These are phyloP conservation scores for Muraenolepis orangiensis DNA, from an alignment of 2,797 vertebrate genomes.

Conservation along the genomic window DNA sequence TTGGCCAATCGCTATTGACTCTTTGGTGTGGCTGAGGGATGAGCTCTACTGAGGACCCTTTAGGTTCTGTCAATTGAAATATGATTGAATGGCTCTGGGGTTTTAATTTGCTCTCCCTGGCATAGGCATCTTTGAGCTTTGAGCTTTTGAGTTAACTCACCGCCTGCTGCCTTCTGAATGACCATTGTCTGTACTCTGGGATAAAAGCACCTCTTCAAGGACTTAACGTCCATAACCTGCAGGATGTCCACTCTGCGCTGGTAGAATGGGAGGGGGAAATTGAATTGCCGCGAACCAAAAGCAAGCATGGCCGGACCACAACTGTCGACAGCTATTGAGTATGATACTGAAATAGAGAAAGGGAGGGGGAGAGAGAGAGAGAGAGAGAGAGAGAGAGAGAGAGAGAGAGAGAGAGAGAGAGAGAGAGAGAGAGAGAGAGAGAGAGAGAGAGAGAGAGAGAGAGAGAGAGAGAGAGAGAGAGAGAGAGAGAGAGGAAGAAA, in stretches of 20 bases:
- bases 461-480: neutral
- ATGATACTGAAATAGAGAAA: too few relatives aligned
- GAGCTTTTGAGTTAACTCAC: neutral
- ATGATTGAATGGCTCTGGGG: neutral
- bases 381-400: neutral
- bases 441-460: neutral
- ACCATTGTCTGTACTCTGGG: neutral
- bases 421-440: neutral
- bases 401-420: slow-evolving; percentile 1
- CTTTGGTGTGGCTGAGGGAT: too few relatives aligned
- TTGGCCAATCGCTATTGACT: too few relatives aligned
- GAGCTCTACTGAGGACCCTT: too few relatives aligned
- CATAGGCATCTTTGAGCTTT: neutral
- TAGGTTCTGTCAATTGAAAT: too few relatives aligned
- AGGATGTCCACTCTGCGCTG: neutral
- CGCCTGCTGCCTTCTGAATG: neutral
- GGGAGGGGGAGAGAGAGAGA: neutral
- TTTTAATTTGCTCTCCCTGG: neutral
- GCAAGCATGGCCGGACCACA: neutral
- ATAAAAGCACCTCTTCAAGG: neutral
- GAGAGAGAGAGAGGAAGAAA: neutral
- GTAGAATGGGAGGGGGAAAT: neutral
- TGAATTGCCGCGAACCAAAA: neutral
- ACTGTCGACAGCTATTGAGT: neutral
- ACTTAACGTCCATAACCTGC: neutral